Evolutionary conservation across 1,140 invertebrate genomes (phyloP).

Genomic region (Neodiprion virginianus): DNA sequence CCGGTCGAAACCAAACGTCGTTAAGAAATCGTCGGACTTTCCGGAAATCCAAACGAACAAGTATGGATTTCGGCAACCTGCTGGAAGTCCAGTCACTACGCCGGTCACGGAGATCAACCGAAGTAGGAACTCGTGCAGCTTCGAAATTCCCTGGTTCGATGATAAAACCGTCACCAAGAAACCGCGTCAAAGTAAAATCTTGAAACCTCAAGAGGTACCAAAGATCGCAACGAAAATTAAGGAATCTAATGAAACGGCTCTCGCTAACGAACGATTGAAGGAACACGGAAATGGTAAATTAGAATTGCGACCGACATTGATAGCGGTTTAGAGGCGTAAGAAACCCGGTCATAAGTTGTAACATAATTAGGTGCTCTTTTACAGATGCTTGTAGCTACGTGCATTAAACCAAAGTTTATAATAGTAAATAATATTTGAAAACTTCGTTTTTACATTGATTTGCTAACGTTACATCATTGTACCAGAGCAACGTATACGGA

Average conservation of each 20-base stretch:
- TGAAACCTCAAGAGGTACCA: neutral
- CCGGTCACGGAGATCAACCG: conserved; percentile 17
- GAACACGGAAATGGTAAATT: neutral
- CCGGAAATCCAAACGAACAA: conserved; percentile 1
- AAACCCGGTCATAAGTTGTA: too few relatives aligned
- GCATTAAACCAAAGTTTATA: too few relatives aligned
- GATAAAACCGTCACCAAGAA: conserved; percentile 13
- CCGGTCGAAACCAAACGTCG: neutral
- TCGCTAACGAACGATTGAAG: neutral
- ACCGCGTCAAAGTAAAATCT: neutral
- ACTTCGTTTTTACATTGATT: too few relatives aligned
- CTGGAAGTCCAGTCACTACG: neutral
- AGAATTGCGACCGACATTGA: neutral
- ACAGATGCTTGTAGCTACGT: too few relatives aligned
- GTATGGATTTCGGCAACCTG: neutral
- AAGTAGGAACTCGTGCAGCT: conserved; percentile 32
- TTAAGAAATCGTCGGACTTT: neutral
- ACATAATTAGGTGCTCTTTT: too few relatives aligned
- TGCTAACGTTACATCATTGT: too few relatives aligned
- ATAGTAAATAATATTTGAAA: too few relatives aligned
- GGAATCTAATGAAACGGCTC: neutral
- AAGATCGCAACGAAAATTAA: neutral
- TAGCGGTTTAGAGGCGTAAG: neutral
- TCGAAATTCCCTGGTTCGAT: conserved; percentile 25
- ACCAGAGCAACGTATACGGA: too few relatives aligned